phyloP scores from a whole-genome alignment of 2,888 invertebrate species.

The Chloromyia formosa region DNA sequence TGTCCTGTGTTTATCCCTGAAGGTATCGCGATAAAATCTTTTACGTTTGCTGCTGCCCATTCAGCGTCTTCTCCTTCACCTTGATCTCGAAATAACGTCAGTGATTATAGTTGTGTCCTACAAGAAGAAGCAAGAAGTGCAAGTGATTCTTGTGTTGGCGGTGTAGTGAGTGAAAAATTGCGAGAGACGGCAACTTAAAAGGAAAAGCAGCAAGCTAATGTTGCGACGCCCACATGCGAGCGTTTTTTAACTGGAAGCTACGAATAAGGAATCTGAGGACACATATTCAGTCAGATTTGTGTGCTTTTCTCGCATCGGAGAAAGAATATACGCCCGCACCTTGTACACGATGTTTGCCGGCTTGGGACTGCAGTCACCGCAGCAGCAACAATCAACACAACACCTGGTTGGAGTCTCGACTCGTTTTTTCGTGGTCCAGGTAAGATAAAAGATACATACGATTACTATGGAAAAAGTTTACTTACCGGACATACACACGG shows the following conservation, averaged over 20 bases:
- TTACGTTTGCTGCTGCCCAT: neutral
- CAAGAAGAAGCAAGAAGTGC: neutral
- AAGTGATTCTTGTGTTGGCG: neutral
- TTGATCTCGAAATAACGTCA: conserved; percentile 6
- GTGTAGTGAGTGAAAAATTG: neutral
- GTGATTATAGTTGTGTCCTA: neutral
- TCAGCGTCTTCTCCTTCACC: neutral
- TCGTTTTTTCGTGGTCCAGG: conserved; percentile 21
- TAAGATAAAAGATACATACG: conserved; percentile 6
- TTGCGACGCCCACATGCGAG: conserved; percentile 10
- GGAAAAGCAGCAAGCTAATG: conserved; percentile 11
- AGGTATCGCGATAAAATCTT: neutral
- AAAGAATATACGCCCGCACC: conserved; percentile 4
- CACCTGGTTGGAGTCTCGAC: conserved; percentile 20
- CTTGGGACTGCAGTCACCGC: conserved; percentile 19
- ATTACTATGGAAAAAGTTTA: conserved; percentile 1
- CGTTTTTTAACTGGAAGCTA: neutral
- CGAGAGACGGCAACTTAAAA: conserved; percentile 22
- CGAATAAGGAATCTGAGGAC: conserved; percentile 15
- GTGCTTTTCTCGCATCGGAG: neutral
- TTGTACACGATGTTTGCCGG: conserved; percentile 6
- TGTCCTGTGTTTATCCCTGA: conserved; percentile 14
- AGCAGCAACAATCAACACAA: neutral
- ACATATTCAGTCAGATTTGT: neutral
- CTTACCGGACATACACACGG: neutral